Conservation (phyloP, 1,140 invertebrate genomes). For the roundworm (Caenorhabditis elegans) region WBcel235 BX284604.4:17290001-17290500, state of each 20-base stretch:
- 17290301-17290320: conserved; percentile 52
- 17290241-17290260: conserved; percentile 53
- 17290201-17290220: conserved; percentile 50
- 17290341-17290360: too few species aligned
- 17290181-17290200: conserved; percentile 51
- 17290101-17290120: too few species aligned
- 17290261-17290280: conserved; percentile 54
- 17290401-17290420: too few species aligned
- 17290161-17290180: conserved; percentile 53
- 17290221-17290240: conserved; percentile 39
- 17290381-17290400: too few species aligned
- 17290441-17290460: too few species aligned
- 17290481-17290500: too few species aligned
- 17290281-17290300: conserved; percentile 55
- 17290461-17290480: too few species aligned
- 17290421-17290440: too few species aligned
- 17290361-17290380: too few species aligned
- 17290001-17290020: conserved; percentile 45
- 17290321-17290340: conserved; percentile 53
- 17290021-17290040: conserved; percentile 48
- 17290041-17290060: conserved; percentile 51
- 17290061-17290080: conserved; percentile 1
- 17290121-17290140: neutral
- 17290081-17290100: neutral
- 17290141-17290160: conserved; percentile 39